Evolutionary conservation across 1,140 invertebrate species (phyloP), one percentile per base, ranked within the genome.

Genomic region (Eurosta solidaginis): DNA sequence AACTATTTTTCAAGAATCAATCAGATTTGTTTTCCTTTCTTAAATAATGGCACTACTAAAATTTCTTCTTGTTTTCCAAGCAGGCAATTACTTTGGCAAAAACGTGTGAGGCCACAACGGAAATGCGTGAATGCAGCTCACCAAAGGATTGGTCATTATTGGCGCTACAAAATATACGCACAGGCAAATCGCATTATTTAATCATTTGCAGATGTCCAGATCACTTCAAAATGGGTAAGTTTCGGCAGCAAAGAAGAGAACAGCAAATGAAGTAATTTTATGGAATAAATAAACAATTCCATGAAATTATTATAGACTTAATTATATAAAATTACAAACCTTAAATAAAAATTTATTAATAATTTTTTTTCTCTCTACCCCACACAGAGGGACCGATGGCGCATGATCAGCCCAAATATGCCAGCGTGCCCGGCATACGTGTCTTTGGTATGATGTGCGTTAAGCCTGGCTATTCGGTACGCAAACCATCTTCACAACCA

Each of bases 361-460:
- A 22, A 10, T 36, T 33, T 6, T 33, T 6, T 0, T 50, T 73
- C 44, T 17, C 17, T n/a, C 33, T 52, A 4, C 47, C 17, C 47
- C 76, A 88, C 87, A 47, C 88, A 96, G 95, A 97, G 88, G 96
- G 96, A 27, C 96, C 96, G 76, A 96, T 97, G 92, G 95, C 94
- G 17, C 96, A 97, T 87, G 95, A 96, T 88, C 95, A 97, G 84
- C 96, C 96, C 4, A 95, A 95, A 0, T 97, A 97, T 85, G 96
- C 96, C 1, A 95, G 95, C 80, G 96, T 97, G 14, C 96, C 96
- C 1, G 95, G 96, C 1, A 96, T 97, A 78, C 90, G 95, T 79
- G 95, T 97, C 4, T 97, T 96, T 82, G 96, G 95, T 68, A 97
- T 97, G 96, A 95, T 97, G 92, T 97, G 96, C 87, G 93, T 94